Base-by-base conservation (phyloP, 2,113 vertebrate genomes). In the Desmodus rotundus region DNA sequence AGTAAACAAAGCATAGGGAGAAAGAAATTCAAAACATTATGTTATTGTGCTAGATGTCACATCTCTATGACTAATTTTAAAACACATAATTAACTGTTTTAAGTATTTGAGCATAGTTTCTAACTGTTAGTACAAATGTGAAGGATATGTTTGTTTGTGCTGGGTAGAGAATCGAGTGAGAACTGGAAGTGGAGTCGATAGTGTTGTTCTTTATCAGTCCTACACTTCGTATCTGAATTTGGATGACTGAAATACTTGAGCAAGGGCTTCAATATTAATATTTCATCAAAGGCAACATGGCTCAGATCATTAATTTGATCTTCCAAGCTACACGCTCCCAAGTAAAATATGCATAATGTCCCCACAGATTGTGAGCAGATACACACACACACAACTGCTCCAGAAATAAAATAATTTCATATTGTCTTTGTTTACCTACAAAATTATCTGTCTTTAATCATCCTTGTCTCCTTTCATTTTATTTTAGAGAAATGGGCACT, bases 371-470 rank as follows among this genome's bases (percentile, higher is more conserved):
- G 8, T 56, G 9, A 54, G 15, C 22, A 41, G 36, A 26, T 33
- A 67, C 33, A 19, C 16, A 58, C 2, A 31, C 12, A 68, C 26
- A 67, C 22, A 68, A 45, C 5, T 65, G 3, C 3, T 47, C 14
- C 10, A 73, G 68, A 90, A 87, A 83, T 92, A 82, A 92, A 92
- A 86, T 83, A 56, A 72, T 54, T 86, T 87, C 68, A 54, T 43
- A 26, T 14, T 45, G 45, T 20, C 45, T 3, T 54, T 82, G 43
- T n/a, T 63, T 70, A n/a, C 3, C 4, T 81, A 78, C 5, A 41
- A 54, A 67, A 31, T 38, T 76, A 61, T 89, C 58, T 31, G 0
- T 85, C 4, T 89, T 77, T 52, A 47, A n/a, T 61, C 65, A 87
- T 31, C 5, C 8, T 87, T 33, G 26, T 33, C 1, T 63, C 15